phyloP scores from a whole-genome alignment of 2,113 vertebrate species.

The Nycticryphes semicollaris region DNA sequence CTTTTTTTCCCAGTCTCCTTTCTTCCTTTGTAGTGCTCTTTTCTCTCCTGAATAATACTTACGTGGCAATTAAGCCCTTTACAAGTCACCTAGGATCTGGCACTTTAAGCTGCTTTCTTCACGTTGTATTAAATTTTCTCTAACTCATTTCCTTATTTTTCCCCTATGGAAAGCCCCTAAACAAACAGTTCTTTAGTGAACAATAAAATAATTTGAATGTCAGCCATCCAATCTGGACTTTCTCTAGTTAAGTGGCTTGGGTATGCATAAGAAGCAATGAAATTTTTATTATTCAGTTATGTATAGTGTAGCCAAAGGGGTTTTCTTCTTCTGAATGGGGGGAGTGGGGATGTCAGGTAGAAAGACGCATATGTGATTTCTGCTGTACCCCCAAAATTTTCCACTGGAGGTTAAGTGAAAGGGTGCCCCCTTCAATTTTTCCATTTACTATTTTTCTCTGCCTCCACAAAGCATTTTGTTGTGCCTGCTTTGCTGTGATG shows the following conservation, averaged over 20 bases:
- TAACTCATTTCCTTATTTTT: slow-evolving; percentile 74
- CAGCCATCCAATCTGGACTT: slow-evolving; percentile 8
- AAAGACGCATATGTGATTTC: neutral
- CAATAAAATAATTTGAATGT: slow-evolving; percentile 48
- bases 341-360: neutral
- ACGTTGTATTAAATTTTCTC: slow-evolving; percentile 69
- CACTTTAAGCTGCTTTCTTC: slow-evolving; percentile 49
- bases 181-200: slow-evolving; percentile 34
- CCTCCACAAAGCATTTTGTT: slow-evolving; percentile 2
- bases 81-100: slow-evolving; percentile 57
- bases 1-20: neutral
- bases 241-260: neutral
- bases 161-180: slow-evolving; percentile 57
- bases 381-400: neutral
- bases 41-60: slow-evolving; percentile 23
- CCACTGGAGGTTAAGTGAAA: neutral
- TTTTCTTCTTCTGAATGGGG: neutral
- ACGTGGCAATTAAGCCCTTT: slow-evolving; percentile 44
- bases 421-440: slow-evolving; percentile 2
- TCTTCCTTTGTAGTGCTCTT: neutral
- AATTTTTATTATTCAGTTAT: neutral
- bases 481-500: neutral
- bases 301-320: neutral
- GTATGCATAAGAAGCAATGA: neutral
- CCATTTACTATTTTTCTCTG: neutral